phyloP scores from a whole-genome alignment of 2,888 invertebrate genomes.

The Gerosis bhagava region DNA sequence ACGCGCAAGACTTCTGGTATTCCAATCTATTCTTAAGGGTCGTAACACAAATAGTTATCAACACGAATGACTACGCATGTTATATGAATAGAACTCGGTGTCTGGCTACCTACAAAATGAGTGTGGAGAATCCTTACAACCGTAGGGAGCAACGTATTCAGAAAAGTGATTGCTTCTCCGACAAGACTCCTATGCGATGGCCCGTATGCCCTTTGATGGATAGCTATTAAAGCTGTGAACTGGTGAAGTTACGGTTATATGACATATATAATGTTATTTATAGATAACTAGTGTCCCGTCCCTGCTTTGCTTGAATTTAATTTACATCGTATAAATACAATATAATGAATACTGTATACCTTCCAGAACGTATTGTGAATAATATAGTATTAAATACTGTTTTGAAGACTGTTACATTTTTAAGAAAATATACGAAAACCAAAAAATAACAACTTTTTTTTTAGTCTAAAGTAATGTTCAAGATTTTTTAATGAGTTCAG shows the following conservation, averaged over 20 bases:
- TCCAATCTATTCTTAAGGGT: constrained; percentile 49
- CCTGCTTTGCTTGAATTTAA: too few relatives aligned
- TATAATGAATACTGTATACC: too few relatives aligned
- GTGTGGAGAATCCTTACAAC: constrained; percentile 68
- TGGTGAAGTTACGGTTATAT: background rate
- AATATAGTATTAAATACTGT: too few relatives aligned
- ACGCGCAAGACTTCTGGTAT: constrained; percentile 59
- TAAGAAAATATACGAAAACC: too few relatives aligned
- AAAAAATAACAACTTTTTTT: too few relatives aligned
- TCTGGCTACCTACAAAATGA: constrained; percentile 66
- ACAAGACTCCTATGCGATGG: constrained; percentile 32
- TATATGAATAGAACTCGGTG: constrained; percentile 49
- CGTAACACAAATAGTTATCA: constrained; percentile 70
- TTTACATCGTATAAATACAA: too few relatives aligned
- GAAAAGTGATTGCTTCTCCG: constrained; percentile 60
- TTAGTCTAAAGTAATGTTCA: too few relatives aligned
- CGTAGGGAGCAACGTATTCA: constrained; percentile 64
- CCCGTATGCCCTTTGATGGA: constrained; percentile 48
- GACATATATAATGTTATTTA: too few relatives aligned
- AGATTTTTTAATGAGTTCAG: too few relatives aligned
- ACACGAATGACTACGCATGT: constrained; percentile 69
- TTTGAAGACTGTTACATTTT: too few relatives aligned
- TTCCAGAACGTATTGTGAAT: too few relatives aligned
- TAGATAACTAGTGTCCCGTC: too few relatives aligned
- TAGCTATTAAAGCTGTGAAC: constrained; percentile 33